These are phyloP conservation scores for Drosophila melanica DNA, from an alignment of 1,140 invertebrate genomes.

Conservation along the genomic window DNA sequence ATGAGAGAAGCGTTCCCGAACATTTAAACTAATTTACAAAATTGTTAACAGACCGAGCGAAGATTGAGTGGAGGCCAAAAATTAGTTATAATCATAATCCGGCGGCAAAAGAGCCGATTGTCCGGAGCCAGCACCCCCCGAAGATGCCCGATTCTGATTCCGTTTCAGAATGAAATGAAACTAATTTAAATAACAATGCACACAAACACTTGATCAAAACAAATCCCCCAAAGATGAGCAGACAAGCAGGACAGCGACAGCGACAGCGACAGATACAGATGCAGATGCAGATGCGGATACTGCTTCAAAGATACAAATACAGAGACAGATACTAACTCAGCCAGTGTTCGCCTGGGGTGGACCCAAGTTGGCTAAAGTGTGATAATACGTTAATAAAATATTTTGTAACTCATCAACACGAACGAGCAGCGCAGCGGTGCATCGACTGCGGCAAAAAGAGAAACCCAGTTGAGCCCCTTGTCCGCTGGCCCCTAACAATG, in stretches of 20 bases:
- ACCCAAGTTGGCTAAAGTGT: slow-evolving; percentile 63
- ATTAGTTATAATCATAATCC: slow-evolving; percentile 78
- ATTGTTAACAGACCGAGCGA: slow-evolving; percentile 27
- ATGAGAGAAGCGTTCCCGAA: slow-evolving; percentile 29
- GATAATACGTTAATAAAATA: slow-evolving; percentile 84
- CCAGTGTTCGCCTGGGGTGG: background rate
- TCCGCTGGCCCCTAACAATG: slow-evolving; percentile 53
- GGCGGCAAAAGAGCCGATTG: slow-evolving; percentile 51
- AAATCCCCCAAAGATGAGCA: slow-evolving; percentile 66
- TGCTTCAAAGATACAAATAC: slow-evolving; percentile 2
- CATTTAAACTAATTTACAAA: slow-evolving; percentile 79
- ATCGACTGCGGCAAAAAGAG: background rate
- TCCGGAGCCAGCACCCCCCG: slow-evolving; percentile 12
- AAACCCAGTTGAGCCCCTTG: too few relatives aligned
- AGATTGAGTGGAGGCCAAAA: slow-evolving; percentile 43
- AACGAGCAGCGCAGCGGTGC: slow-evolving; percentile 52
- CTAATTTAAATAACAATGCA: slow-evolving; percentile 82
- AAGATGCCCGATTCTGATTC: slow-evolving; percentile 11
- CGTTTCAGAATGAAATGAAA: slow-evolving; percentile 70
- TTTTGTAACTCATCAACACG: slow-evolving; percentile 83
- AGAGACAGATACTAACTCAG: slow-evolving; percentile 10
- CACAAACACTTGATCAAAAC: slow-evolving; percentile 80
- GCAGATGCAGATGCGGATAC: slow-evolving; percentile 17
- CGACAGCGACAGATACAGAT: slow-evolving; percentile 5
- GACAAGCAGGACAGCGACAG: slow-evolving; percentile 34